Evolutionary conservation across 2,888 invertebrate species (phyloP).

Genomic region (Trichopria drosophilae): DNA sequence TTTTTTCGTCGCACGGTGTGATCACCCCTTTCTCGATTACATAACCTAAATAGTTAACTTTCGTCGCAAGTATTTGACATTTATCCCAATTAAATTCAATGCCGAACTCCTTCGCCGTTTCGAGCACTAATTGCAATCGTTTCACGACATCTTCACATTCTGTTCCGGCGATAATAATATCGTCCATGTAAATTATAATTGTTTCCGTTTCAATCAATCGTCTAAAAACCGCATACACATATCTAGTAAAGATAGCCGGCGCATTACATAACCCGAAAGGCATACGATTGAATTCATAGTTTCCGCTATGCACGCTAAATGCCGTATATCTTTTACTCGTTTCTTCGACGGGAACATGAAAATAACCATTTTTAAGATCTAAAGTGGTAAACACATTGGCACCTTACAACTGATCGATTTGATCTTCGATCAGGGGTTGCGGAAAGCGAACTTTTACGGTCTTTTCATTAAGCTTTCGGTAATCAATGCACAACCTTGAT

Average conservation of each 20-base stretch:
- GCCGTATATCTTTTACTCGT: neutral
- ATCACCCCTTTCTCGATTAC: neutral
- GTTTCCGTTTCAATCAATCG: neutral
- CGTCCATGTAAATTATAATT: constrained; percentile 31
- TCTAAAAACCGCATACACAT: neutral
- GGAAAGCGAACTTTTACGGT: no score
- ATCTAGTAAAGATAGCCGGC: neutral
- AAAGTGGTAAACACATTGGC: constrained; percentile 31
- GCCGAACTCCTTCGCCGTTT: constrained; percentile 23
- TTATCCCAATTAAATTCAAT: constrained; percentile 34
- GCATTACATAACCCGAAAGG: no score
- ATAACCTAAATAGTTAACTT: constrained; percentile 3
- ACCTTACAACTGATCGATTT: constrained; percentile 30
- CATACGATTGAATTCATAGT: no score
- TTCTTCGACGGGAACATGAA: neutral
- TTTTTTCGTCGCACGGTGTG: constrained; percentile 15
- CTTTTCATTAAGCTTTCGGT: no score
- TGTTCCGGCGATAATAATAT: constrained; percentile 28
- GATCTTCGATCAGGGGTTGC: constrained; percentile 42
- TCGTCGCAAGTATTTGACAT: constrained; percentile 28
- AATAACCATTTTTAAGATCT: no score
- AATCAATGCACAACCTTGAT: no score
- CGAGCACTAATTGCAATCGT: constrained; percentile 22
- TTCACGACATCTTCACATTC: constrained; percentile 15
- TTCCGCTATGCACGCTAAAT: neutral